Conservation (phyloP, 2,797 vertebrate species). For the Gallinago nigripennis region DNA sequence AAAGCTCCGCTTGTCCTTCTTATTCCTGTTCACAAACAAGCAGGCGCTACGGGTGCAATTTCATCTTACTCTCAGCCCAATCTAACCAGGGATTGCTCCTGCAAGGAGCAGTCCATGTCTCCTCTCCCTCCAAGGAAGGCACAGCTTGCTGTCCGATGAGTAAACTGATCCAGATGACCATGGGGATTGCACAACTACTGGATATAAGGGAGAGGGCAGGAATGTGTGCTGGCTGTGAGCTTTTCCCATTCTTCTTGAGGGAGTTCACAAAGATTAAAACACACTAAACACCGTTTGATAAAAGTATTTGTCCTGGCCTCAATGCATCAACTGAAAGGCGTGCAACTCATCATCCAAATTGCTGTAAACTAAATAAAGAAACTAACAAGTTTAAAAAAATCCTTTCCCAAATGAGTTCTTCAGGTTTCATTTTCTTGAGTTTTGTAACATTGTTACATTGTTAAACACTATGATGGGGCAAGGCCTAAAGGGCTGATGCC, state of each 20-base stretch:
- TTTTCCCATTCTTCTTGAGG: background rate
- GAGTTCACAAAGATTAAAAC: background rate
- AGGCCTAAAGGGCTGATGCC: background rate
- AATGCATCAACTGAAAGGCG: accelerated
- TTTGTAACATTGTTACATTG: background rate
- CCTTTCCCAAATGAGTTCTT: background rate
- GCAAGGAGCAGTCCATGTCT: background rate
- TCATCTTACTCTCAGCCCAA: background rate
- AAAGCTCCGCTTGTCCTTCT: background rate
- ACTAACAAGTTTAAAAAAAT: background rate
- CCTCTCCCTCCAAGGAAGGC: background rate
- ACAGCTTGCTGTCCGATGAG: background rate
- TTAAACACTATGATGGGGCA: background rate
- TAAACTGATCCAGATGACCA: background rate
- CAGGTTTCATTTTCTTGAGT: background rate
- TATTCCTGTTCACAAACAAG: background rate
- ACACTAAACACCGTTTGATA: background rate
- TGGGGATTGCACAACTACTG: background rate
- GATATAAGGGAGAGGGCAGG: background rate
- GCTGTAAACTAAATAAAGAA: background rate
- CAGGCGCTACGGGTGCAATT: background rate
- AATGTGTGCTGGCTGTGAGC: background rate
- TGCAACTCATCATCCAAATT: background rate
- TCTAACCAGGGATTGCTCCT: background rate
- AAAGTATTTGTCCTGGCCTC: background rate